phyloP scores from a whole-genome alignment of 2,113 vertebrate genomes.

The Amazona vittata region DNA sequence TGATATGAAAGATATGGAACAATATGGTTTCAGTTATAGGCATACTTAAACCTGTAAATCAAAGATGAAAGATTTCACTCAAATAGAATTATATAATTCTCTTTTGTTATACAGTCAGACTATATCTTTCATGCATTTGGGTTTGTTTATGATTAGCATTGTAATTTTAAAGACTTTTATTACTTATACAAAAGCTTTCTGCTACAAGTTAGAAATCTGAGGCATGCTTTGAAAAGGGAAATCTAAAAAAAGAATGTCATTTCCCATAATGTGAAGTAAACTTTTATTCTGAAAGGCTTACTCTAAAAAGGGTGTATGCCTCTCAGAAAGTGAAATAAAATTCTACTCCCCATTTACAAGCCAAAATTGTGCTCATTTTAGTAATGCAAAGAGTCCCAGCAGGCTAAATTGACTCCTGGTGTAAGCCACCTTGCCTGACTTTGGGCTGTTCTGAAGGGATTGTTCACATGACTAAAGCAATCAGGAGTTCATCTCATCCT shows the following conservation, averaged over 20 bases:
- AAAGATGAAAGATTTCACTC: slow-evolving; percentile 86
- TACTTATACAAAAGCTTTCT: slow-evolving; percentile 75
- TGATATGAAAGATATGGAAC: slow-evolving; percentile 82
- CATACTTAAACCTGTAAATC: slow-evolving; percentile 84
- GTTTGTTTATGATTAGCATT: slow-evolving; percentile 82
- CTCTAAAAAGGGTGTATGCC: slow-evolving; percentile 47
- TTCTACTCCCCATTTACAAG: slow-evolving; percentile 51
- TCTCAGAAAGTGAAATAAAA: slow-evolving; percentile 65
- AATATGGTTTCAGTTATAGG: slow-evolving; percentile 82
- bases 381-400: slow-evolving; percentile 12
- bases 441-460: background rate
- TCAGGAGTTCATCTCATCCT: slow-evolving; percentile 26
- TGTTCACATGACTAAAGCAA: slow-evolving; percentile 37
- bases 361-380: slow-evolving; percentile 25
- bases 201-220: slow-evolving; percentile 75
- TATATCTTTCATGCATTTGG: slow-evolving; percentile 76
- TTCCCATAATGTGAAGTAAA: slow-evolving; percentile 69
- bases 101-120: slow-evolving; percentile 79
- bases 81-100: slow-evolving; percentile 86
- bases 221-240: slow-evolving; percentile 75
- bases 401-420: slow-evolving; percentile 51
- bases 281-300: slow-evolving; percentile 68
- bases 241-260: slow-evolving; percentile 72
- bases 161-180: slow-evolving; percentile 84
- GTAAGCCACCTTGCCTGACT: slow-evolving; percentile 39